phyloP scores from a whole-genome alignment of 2,888 invertebrate genomes.

The Scotopteryx bipunctaria region DNA sequence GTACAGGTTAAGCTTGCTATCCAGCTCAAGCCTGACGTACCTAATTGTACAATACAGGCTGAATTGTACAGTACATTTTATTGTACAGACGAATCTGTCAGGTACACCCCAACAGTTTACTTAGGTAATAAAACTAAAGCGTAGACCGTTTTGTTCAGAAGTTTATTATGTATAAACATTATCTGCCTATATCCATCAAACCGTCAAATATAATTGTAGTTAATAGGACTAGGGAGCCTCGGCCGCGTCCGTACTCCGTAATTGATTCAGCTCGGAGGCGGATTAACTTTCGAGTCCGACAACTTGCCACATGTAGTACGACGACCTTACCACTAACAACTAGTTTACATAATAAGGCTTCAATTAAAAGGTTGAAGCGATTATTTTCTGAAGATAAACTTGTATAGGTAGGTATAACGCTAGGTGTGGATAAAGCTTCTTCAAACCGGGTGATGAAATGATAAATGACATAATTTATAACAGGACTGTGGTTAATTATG shows the following conservation, averaged over 20 bases:
- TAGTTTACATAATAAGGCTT: constrained; percentile 66
- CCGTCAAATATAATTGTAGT: constrained; percentile 68
- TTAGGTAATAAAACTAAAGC: constrained; percentile 9
- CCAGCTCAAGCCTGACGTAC: too few species aligned
- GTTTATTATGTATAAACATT: constrained; percentile 60
- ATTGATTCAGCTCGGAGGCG: constrained; percentile 69
- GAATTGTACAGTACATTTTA: too few species aligned
- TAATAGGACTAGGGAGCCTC: constrained; percentile 61
- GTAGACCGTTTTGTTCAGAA: constrained; percentile 50
- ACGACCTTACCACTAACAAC: constrained; percentile 65
- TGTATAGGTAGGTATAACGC: too few species aligned
- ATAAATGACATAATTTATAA: constrained; percentile 22
- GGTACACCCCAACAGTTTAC: too few species aligned
- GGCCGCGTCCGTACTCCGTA: constrained; percentile 55
- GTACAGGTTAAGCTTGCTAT: too few species aligned
- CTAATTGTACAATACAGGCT: too few species aligned
- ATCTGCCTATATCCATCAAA: constrained; percentile 56
- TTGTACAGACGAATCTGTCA: too few species aligned
- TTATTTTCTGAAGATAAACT: too few species aligned
- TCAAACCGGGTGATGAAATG: constrained; percentile 26
- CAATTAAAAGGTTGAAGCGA: constrained; percentile 73
- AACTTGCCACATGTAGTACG: constrained; percentile 56
- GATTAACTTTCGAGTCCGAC: constrained; percentile 63
- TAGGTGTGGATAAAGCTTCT: constrained; percentile 52
- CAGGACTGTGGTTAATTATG: constrained; percentile 13